These are phyloP conservation scores for Dromius quadrimaculatus DNA, from an alignment of 2,888 invertebrate genomes.

Conservation along the genomic window DNA sequence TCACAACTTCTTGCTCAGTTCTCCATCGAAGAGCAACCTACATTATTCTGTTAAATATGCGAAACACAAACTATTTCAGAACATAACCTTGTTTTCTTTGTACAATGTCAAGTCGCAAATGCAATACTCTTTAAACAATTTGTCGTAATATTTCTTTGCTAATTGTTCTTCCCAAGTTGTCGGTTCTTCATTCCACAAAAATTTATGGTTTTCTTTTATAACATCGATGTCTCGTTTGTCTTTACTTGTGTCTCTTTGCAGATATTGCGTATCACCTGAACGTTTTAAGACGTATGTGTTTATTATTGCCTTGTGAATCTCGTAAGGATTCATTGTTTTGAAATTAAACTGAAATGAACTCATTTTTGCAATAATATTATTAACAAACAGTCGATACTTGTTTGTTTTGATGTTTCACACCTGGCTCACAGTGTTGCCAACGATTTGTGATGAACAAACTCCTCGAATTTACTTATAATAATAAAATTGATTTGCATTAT, in stretches of 20 bases:
- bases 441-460: too few species aligned
- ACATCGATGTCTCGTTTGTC: slow-evolving; percentile 93
- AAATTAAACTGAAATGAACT: slow-evolving; percentile 48
- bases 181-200: slow-evolving; percentile 88
- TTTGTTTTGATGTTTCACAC: too few species aligned
- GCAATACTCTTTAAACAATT: slow-evolving; percentile 98
- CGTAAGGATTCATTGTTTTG: slow-evolving; percentile 79
- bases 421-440: too few species aligned
- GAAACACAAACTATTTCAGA: not conserved
- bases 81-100: slow-evolving; percentile 90
- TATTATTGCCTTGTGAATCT: slow-evolving; percentile 91
- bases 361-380: slow-evolving; percentile 19
- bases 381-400: not conserved
- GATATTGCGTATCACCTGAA: slow-evolving; percentile 76
- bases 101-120: slow-evolving; percentile 92
- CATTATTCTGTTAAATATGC: slow-evolving; percentile 24
- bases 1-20: slow-evolving; percentile 89
- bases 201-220: slow-evolving; percentile 92
- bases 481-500: too few species aligned
- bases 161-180: slow-evolving; percentile 90
- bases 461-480: too few species aligned
- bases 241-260: slow-evolving; percentile 79
- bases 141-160: slow-evolving; percentile 97
- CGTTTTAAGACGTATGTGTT: slow-evolving; percentile 89
- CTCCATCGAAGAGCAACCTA: slow-evolving; percentile 96